phyloP scores from a whole-genome alignment of 2,797 vertebrate genomes.

The Neosilurus hyrtlii region DNA sequence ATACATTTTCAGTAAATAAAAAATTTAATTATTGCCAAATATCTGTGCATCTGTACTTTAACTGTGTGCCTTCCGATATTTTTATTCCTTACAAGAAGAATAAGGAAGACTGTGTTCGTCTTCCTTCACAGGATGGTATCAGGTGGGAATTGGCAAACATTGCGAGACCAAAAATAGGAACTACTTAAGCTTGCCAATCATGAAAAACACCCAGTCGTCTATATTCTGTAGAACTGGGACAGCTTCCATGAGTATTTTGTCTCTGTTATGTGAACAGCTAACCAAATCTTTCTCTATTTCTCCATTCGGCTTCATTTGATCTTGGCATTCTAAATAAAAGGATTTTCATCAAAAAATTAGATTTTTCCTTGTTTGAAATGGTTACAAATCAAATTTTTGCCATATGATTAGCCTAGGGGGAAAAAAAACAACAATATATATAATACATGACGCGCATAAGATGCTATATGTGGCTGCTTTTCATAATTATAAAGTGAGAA shows the following conservation, averaged over 20 bases:
- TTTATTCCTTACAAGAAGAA: not conserved
- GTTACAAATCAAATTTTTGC: not conserved
- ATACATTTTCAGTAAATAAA: not conserved
- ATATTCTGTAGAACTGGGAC: not conserved
- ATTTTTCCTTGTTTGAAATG: not conserved
- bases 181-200: constrained; percentile 16
- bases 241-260: constrained; percentile 2
- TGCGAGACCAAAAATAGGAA: constrained; percentile 1
- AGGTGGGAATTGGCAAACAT: constrained; percentile 10
- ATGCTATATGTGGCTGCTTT: not conserved
- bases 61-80: not conserved
- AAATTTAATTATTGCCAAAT: not conserved
- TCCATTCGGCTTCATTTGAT: not conserved
- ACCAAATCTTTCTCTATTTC: not conserved
- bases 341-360: not conserved
- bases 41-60: not conserved
- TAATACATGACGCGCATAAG: too few relatives aligned
- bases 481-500: constrained; percentile 2
- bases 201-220: not conserved
- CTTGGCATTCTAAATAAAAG: not conserved
- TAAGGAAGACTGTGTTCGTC: not conserved
- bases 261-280: not conserved
- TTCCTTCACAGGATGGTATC: not conserved
- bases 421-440: not conserved
- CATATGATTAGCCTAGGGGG: not conserved